Evolutionary conservation across 1,140 invertebrate species (phyloP), one percentile per base, ranked within the genome.

Genomic region (Stenopsyche tienmushanensis): DNA sequence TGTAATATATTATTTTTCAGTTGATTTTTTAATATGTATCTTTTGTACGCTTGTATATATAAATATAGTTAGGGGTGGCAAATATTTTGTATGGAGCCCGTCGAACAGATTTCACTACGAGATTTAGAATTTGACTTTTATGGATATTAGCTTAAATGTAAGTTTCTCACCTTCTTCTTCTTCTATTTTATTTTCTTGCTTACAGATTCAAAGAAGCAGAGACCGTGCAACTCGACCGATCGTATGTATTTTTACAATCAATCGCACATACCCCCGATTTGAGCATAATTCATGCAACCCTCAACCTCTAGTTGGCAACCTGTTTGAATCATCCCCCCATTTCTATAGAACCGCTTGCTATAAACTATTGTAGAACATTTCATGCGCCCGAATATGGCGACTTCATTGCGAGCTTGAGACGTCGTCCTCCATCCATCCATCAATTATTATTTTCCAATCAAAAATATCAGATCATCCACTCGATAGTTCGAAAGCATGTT

Each of bases 151-250:
- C 29, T 34, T 34, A 34, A 13, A 50, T n/a, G 39, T 34, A 67
- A 59, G 17, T 55, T 52, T 66, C 68, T 66, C 64, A 77, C 80
- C 78, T 80, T 83, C 78, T 77, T 78, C 78, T 81, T 78, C 80
- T 60, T 60, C 57, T 83, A 82, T 72, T 82, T 81, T 78, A 78
- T 80, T 81, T 79, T 70, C 66, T 79, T 75, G 83, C 87, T 91
- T 91, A 74, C 89, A 92, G 90, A 88, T 90, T 90, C 88, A 91
- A 90, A 88, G 89, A 92, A 82, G 86, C 87, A 77, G 89, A 92
- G 84, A 86, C 88, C 73, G 84, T 85, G 78, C 87, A 88, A 78
- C 83, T 90, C 85, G 90, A 92, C 81, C 84, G 89, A 90, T 87
- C 89, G 88, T 91, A 91, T 86, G 89, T 91, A 91, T 83, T 66